Percentiles rank a stretch among this genome's conserved stretches.
phyloP scores from a whole-genome alignment of 1,140 invertebrate genomes.

The Lucilia cuprina region DNA sequence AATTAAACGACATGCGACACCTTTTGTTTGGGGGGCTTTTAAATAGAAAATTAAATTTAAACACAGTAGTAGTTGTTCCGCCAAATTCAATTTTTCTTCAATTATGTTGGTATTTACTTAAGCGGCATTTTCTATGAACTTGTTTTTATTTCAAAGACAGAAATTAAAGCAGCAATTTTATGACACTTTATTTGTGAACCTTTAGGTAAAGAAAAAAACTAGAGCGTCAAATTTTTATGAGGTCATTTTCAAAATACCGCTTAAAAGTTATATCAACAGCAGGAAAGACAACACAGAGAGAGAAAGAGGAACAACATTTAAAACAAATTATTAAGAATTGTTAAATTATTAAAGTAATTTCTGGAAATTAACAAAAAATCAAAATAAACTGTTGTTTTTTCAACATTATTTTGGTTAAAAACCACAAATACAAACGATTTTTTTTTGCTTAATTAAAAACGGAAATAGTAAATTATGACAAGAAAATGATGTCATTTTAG shows the following conservation, averaged over 20 bases:
- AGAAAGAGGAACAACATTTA: background rate
- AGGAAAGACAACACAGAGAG: too few species aligned
- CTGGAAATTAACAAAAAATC: background rate
- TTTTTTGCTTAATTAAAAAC: background rate
- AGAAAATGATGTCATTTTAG: background rate
- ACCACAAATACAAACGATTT: background rate
- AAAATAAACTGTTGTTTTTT: background rate
- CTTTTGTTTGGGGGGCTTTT: background rate
- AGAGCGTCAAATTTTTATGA: background rate
- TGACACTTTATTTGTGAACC: background rate
- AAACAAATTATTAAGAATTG: background rate
- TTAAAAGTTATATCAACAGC: background rate
- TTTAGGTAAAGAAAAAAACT: background rate
- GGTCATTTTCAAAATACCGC: background rate
- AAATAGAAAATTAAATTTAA: background rate
- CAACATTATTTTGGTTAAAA: background rate
- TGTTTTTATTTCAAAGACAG: background rate
- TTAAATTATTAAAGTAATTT: background rate
- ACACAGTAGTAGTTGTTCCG: background rate
- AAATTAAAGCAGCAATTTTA: background rate
- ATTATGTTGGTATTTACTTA: background rate
- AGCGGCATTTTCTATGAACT: background rate
- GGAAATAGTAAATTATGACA: background rate
- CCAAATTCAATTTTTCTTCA: background rate
- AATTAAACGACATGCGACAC: conserved; percentile 13